A percentile compares a stretch with the other conserved stretches of the same genome.
Evolutionary conservation across 1,140 invertebrate genomes (phyloP).

Genomic region (Drosophila erecta): DNA sequence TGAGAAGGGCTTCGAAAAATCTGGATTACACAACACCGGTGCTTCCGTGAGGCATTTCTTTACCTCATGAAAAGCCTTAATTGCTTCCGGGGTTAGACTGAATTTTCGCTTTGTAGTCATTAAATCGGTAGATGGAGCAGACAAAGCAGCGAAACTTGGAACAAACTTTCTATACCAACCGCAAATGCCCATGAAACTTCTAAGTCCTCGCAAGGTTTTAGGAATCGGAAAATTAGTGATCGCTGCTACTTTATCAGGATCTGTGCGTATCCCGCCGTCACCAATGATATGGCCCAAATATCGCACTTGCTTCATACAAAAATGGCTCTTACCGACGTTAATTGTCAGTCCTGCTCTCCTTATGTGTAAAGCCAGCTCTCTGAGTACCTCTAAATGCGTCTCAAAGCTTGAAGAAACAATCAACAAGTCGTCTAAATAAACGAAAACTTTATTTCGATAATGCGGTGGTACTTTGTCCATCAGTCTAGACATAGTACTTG

Average conservation of each 20-base stretch:
- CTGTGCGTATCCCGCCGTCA: conserved; percentile 2
- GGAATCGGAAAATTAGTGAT: not conserved
- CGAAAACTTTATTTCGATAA: not conserved
- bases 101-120: too few species aligned
- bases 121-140: too few species aligned
- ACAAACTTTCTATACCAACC: not conserved
- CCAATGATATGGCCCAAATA: not conserved
- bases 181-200: not conserved
- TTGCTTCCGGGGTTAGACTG: not conserved
- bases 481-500: not conserved
- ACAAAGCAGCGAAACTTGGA: not conserved
- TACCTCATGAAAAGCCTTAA: too few species aligned
- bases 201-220: not conserved
- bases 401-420: conserved; percentile 1
- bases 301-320: not conserved
- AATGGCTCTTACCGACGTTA: not conserved
- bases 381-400: not conserved
- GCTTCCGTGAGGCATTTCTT: too few species aligned
- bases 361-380: not conserved
- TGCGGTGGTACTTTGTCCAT: not conserved
- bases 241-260: not conserved
- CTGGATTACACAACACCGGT: too few species aligned
- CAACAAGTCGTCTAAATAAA: not conserved
- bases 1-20: too few species aligned
- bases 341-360: not conserved